These are phyloP conservation scores for Phymanthus crucifer DNA, from an alignment of 92 coral and sea anemone genomes.

Conservation along the genomic window DNA sequence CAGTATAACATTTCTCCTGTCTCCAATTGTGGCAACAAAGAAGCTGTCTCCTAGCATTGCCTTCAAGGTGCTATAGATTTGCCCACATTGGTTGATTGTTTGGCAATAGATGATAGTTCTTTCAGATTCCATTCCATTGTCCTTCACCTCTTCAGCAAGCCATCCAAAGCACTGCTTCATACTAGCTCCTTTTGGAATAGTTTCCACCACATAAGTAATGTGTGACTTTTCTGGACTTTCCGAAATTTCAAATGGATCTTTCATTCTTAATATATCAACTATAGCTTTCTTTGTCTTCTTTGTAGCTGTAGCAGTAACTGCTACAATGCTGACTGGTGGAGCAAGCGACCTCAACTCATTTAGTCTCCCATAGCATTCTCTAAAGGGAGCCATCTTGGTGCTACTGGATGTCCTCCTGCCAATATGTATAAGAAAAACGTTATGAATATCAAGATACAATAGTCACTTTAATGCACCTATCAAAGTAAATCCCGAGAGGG, in stretches of 20 bases:
- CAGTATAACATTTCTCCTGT: slow-evolving; percentile 35
- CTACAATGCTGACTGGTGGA: slow-evolving; percentile 25
- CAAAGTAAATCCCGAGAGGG: no score
- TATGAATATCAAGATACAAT: no score
- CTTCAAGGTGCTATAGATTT: slow-evolving; percentile 26
- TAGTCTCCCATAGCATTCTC: slow-evolving; percentile 46
- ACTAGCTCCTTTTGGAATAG: slow-evolving; percentile 21
- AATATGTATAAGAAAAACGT: background rate
- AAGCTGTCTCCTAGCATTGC: slow-evolving; percentile 25
- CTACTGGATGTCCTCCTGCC: slow-evolving; percentile 20
- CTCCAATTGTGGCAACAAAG: slow-evolving; percentile 23
- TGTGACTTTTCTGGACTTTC: slow-evolving; percentile 57
- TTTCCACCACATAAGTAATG: slow-evolving; percentile 49
- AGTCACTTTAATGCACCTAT: no score
- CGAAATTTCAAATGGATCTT: slow-evolving; percentile 44
- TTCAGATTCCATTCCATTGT: slow-evolving; percentile 4
- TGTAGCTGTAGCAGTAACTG: slow-evolving; percentile 26
- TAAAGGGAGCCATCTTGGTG: slow-evolving; percentile 27
- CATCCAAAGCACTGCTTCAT: slow-evolving; percentile 24
- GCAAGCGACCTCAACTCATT: slow-evolving; percentile 45
- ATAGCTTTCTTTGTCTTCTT: slow-evolving; percentile 19
- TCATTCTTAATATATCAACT: slow-evolving; percentile 25
- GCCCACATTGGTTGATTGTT: slow-evolving; percentile 51
- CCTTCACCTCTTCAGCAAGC: slow-evolving; percentile 30
- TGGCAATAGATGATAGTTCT: slow-evolving; percentile 53